A percentile compares a stretch with the other conserved stretches of the same genome.
Conservation (phyloP, 2,888 invertebrate genomes). For the Drosophila gaucha region DNA sequence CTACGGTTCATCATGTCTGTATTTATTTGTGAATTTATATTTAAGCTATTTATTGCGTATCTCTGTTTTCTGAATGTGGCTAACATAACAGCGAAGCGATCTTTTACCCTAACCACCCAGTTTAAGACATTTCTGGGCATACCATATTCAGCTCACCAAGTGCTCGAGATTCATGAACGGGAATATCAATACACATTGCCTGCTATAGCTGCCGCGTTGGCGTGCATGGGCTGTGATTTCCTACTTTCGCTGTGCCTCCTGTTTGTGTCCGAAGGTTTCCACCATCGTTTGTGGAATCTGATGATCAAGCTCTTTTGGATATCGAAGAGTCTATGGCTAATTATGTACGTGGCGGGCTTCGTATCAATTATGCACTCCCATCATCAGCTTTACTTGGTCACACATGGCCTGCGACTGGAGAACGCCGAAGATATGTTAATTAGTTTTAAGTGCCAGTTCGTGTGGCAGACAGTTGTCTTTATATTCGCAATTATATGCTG, state of each 20-base stretch:
- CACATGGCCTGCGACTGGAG: neutral
- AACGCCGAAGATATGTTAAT: neutral
- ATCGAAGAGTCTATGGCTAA: conserved; percentile 2
- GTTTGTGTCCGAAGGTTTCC: neutral
- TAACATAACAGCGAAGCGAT: neutral
- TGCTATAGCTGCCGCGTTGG: neutral
- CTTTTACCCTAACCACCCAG: neutral
- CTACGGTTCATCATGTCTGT: neutral
- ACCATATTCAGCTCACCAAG: neutral
- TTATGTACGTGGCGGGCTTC: neutral
- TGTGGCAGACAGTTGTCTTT: neutral
- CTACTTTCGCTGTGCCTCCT: neutral
- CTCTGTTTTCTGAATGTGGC: conserved; percentile 1
- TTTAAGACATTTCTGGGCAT: neutral
- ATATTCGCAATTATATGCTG: conserved; percentile 2
- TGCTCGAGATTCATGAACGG: neutral
- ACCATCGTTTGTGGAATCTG: neutral
- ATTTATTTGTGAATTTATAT: neutral
- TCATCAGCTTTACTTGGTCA: neutral
- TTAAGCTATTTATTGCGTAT: conserved; percentile 5
- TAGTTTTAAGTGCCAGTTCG: conserved; percentile 2
- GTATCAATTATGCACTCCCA: neutral
- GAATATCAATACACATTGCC: neutral
- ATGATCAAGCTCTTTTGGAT: conserved; percentile 7
- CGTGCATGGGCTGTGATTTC: conserved; percentile 2